These are phyloP conservation scores for Potorous gilbertii DNA, from an alignment of 2,797 vertebrate species.

Conservation along the genomic window DNA sequence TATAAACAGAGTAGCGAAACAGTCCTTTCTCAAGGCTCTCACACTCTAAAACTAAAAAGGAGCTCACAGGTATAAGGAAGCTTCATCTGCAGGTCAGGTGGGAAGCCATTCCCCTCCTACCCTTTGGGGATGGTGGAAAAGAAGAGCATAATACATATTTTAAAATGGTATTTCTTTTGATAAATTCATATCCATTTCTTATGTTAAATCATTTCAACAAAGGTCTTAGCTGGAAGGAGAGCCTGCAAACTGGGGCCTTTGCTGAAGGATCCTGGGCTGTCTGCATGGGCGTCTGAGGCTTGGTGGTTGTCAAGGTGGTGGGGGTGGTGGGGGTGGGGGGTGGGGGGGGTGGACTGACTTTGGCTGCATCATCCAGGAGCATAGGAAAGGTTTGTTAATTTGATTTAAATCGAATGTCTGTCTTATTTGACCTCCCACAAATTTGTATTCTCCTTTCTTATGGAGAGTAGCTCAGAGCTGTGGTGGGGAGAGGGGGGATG, in stretches of 20 bases:
- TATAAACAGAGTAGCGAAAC: background rate
- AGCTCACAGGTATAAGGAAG: background rate
- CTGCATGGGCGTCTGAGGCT: background rate
- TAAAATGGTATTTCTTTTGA: background rate
- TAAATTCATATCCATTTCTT: background rate
- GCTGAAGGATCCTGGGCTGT: background rate
- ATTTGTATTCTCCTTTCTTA: background rate
- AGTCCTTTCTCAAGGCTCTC: background rate
- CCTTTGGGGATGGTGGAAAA: background rate
- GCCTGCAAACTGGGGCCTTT: background rate
- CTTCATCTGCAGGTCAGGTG: background rate
- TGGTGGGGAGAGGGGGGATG: too few relatives aligned
- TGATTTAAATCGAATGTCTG: background rate
- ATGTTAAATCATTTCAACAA: background rate
- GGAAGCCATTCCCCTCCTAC: background rate
- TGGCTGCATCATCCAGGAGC: background rate
- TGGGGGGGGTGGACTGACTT: background rate
- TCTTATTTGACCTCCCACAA: background rate
- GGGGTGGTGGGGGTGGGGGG: background rate
- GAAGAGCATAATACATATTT: background rate
- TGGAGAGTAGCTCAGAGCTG: background rate
- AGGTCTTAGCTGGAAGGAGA: background rate
- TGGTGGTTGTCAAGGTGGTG: background rate
- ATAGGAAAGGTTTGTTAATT: background rate
- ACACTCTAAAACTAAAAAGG: background rate